Conservation (phyloP, 2,888 invertebrate genomes). For the Alloplasta piceator region DNA sequence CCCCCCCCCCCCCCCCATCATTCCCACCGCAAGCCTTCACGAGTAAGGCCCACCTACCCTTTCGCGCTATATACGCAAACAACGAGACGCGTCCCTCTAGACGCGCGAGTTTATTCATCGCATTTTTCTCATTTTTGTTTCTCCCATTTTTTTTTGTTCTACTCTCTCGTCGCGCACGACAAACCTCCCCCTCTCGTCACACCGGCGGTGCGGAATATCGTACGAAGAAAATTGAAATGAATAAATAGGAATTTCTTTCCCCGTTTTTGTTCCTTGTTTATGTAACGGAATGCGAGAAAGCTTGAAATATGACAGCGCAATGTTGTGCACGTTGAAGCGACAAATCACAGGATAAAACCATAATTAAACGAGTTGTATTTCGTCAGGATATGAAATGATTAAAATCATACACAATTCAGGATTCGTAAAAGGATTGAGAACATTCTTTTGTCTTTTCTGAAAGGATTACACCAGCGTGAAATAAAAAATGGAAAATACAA, state of each 20-base stretch:
- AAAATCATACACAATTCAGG: no score
- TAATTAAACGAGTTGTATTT: no score
- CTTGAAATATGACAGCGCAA: neutral
- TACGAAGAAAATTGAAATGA: conserved; percentile 14
- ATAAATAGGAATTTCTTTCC: neutral
- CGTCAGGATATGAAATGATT: no score
- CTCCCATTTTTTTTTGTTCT: neutral
- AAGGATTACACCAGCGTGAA: no score
- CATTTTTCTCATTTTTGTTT: conserved; percentile 31
- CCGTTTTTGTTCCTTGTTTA: neutral
- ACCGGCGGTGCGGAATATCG: neutral
- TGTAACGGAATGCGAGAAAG: neutral
- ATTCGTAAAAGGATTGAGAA: no score
- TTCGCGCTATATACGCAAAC: conserved; percentile 12
- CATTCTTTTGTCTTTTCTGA: no score
- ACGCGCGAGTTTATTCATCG: conserved; percentile 31
- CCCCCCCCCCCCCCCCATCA: neutral
- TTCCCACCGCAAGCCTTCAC: conserved; percentile 43
- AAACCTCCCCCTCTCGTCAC: neutral
- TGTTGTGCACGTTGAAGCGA: no score
- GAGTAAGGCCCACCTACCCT: conserved; percentile 2
- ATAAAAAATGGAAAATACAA: no score
- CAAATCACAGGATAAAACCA: no score
- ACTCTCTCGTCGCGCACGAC: neutral
- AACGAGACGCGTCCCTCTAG: conserved; percentile 21